Evolutionary conservation across 64 coral and sea anemone genomes (phyloP), one percentile per base, ranked within the genome.

Genomic region (Anthopleura sola): DNA sequence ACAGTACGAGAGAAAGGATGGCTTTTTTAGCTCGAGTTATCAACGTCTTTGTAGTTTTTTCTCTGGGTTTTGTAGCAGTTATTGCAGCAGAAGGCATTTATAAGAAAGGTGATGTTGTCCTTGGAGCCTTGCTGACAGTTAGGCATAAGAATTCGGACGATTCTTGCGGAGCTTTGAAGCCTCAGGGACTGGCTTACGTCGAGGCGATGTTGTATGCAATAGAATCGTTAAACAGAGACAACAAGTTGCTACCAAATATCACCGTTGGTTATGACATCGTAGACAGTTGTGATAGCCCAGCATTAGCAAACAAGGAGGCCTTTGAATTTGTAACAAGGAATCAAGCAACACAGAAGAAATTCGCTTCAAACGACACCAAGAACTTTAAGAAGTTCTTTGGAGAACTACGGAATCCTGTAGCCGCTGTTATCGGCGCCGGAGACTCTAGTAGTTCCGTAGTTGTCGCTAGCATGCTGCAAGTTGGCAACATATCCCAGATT

Each of bases 121-220:
- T 88, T 16, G 87, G 55, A 6, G 87, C 76, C 21, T 75, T 88
- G 2, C 58, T 88, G 10, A 88, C 50, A 0, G 50, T 90, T 77
- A 64, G 82, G 62, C 38, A 49, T 29, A 84, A 84, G 77, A 85
- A 66, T 33, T 76, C 68, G 0, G 47, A 84, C 32, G 88, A 90
- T 75, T 48, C 78, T 28, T 90, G 88, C 47, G 54, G 55, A 16
- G 49, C 44, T 33, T 78, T 90, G 34, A 84, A 90, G 49, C 37
- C 82, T 55, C 80, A 75, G 10, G 80, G 68, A 5, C 71, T 90
- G 5, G 88, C 81, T 53, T 75, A 75, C 21, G 86, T 84, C 23
- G 86, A 93, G 44, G 91, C 91, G 15, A 85, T 93, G 82, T 38
- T 85, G 14, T 93, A 80, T 53, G 91, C 91, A 15, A 93, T 93